Conservation (phyloP, 2,888 invertebrate species). For the Latrodectus elegans region DNA sequence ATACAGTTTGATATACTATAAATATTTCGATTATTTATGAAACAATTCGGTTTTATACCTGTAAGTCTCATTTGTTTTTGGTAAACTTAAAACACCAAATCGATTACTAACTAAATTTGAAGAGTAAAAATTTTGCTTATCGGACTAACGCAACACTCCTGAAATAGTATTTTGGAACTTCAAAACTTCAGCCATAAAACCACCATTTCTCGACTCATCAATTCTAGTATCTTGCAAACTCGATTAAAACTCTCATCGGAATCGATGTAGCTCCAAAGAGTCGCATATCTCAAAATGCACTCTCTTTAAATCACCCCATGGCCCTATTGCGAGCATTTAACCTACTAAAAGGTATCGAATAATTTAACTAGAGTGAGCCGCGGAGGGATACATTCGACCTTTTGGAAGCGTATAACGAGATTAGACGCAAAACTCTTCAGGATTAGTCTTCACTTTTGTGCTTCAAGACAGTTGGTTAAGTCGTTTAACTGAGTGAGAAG, state of each 20-base stretch:
- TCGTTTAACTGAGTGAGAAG: not conserved
- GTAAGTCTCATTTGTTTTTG: too few relatives aligned
- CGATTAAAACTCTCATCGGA: not conserved
- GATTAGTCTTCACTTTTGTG: not conserved
- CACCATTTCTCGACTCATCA: not conserved
- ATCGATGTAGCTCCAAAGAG: not conserved
- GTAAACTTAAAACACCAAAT: too few relatives aligned
- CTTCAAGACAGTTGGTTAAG: not conserved
- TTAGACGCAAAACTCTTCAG: not conserved
- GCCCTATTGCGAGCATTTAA: not conserved
- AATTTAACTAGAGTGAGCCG: not conserved
- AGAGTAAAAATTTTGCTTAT: not conserved
- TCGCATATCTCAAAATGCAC: not conserved
- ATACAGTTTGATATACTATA: too few relatives aligned
- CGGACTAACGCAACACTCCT: not conserved
- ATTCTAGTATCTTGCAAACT: not conserved
- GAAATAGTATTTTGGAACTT: not conserved
- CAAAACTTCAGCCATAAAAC: not conserved
- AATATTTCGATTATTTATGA: too few relatives aligned
- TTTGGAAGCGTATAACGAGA: not conserved
- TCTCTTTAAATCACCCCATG: not conserved
- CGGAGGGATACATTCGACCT: not conserved
- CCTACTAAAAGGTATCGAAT: not conserved
- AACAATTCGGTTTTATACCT: too few relatives aligned
- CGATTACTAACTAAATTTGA: too few relatives aligned